Evolutionary conservation across 2,113 vertebrate species (phyloP), one percentile per base, ranked within the genome.

Genomic region (Telmatochromis sp.): DNA sequence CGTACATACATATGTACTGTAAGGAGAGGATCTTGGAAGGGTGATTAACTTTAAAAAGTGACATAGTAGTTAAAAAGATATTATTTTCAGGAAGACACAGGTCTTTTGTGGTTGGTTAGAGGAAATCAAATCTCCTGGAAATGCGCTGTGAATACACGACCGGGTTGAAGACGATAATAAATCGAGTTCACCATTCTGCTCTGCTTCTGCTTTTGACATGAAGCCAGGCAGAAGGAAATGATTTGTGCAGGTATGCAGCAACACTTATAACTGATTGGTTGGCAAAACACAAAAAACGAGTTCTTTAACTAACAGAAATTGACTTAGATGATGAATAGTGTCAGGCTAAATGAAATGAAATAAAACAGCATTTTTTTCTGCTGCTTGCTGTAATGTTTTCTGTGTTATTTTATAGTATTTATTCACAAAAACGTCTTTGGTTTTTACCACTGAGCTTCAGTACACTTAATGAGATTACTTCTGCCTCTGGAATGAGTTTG

Each of bases 381-480:
- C 7, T n/a, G 31, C 26, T 60, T 26, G 21, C 6, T 73, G 42
- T 31, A 21, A 63, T 58, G 58, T 70, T 9, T 35, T 40, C 28
- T 26, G 37, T 81, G 42, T 63, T 28, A 53, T 31, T 55, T 51
- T 35, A 51, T 5, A 37, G 45, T 4, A 79, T 51, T 55, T 70
- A 21, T 10, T 70, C 54, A 53, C 9, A 49, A 54, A 73, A 81
- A n/a, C 35, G 14, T 47, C 65, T 85, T 81, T 84, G 55, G 37
- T 26, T 65, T 53, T 55, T 68, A 15, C 85, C 81, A 42, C 31
- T 85, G 86, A 90, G 65, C 60, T 75, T 31, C 37, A 65, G 19
- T 23, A 85, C n/a, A 85, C 79, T 60, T 87, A 89, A 93, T 85
- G 37, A 81, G 73, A 90, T 94, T 92, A 88, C 83, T 88, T 93